Conservation (phyloP, 2,113 vertebrate species). For the Marcusenius ussheri region DNA sequence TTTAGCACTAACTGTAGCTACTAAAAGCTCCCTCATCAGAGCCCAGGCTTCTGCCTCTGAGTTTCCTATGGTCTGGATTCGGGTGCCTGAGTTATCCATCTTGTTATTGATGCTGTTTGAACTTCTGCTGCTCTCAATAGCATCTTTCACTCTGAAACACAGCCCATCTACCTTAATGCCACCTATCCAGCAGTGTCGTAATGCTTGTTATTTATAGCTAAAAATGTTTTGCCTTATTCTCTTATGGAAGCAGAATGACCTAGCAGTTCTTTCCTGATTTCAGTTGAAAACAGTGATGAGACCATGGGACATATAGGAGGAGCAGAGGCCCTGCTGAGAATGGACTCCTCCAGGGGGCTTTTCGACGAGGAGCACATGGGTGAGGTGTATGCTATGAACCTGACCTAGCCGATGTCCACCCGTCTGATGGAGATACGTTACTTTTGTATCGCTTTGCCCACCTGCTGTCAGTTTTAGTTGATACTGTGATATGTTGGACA, state of each 20-base stretch:
- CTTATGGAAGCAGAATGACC: not conserved
- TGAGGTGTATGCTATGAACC: slow-evolving; percentile 50
- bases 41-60: not conserved
- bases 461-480: not conserved
- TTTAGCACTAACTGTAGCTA: not conserved
- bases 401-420: not conserved
- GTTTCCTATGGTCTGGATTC: not conserved
- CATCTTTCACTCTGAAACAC: not conserved
- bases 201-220: not conserved
- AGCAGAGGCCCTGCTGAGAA: slow-evolving; percentile 82
- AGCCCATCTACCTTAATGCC: not conserved
- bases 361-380: slow-evolving; percentile 78
- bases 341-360: slow-evolving; percentile 76
- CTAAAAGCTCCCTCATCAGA: not conserved
- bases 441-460: not conserved
- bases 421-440: not conserved
- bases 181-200: not conserved
- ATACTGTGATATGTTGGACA: not conserved
- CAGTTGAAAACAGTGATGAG: slow-evolving; percentile 82
- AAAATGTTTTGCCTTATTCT: not conserved
- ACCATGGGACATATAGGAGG: slow-evolving; percentile 87
- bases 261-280: slow-evolving; percentile 5
- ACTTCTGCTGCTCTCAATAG: not conserved
- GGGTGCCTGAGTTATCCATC: not conserved
- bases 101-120: not conserved